A percentile compares a stretch with the other conserved stretches of the same genome.
These are phyloP conservation scores for Lates calcarifer DNA, from an alignment of 2,113 vertebrate genomes.

Conservation along the genomic window DNA sequence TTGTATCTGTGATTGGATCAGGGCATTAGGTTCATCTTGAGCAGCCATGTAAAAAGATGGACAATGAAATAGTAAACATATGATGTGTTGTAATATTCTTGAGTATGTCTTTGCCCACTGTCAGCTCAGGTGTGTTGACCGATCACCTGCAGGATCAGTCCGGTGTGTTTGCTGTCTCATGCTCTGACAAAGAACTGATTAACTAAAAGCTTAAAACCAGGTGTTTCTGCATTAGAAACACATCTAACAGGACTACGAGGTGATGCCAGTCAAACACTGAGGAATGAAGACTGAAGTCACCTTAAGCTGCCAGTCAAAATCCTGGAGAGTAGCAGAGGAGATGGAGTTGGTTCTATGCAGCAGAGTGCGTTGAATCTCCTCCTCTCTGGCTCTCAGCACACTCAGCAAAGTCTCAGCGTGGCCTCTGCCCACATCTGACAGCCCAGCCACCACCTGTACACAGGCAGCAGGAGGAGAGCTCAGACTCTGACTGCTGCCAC, in stretches of 20 bases:
- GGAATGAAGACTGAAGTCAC: constrained; percentile 71
- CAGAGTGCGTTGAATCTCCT: constrained; percentile 88
- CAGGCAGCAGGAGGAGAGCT: not conserved
- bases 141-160: no score
- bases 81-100: no score
- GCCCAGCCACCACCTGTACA: constrained; percentile 83
- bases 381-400: constrained; percentile 88
- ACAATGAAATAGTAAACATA: not conserved
- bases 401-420: constrained; percentile 83
- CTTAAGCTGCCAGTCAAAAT: constrained; percentile 99
- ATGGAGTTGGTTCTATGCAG: constrained; percentile 88
- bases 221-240: not conserved
- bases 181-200: not conserved
- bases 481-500: not conserved
- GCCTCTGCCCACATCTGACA: constrained; percentile 82
- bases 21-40: no score
- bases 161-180: not conserved
- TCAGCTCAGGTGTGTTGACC: not conserved
- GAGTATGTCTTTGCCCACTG: not conserved
- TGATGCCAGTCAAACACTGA: not conserved
- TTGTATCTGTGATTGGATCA: no score
- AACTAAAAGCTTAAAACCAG: not conserved
- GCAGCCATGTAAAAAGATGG: not conserved
- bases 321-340: constrained; percentile 89
- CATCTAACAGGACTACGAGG: not conserved